Base-by-base conservation (phyloP, 2,113 vertebrate genomes). In the Pseudonaja textilis region DNA sequence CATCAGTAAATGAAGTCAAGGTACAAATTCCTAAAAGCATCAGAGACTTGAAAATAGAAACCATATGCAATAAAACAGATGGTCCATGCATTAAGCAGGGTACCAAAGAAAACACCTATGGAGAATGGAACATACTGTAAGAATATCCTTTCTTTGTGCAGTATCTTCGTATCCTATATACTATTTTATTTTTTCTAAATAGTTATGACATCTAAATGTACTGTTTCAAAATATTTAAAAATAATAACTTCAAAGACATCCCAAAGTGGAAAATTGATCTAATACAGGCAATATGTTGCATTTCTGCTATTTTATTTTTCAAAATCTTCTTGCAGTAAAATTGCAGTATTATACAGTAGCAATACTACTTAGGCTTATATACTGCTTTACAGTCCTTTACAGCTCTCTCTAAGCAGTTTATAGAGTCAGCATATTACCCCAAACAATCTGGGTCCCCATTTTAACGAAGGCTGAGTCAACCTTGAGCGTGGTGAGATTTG, bases 11-110 rank as follows among this genome's bases (percentile, higher is more conserved):
- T 93, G 55, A 96, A 97, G 93, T 97, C 94, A 96, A 96, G 92
- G 95, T 94, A 97, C 94, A 95, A 96, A 97, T 97, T 97, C 96
- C 93, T 97, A 93, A 96, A 97, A 94, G 93, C 95, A 91, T 95
- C 95, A 91, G 95, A 95, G 95, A 93, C 92, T 96, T 95, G 89
- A 96, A 97, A 97, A 98, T 94, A 95, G 94, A 97, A 97, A 95
- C 94, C 97, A 96, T 96, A 93, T 97, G 96, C 56, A 93, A 56
- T 61, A 22, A 94, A 87, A 55, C 69, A 92, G 95, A 92, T 81
- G 29, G 90, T 94, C 94, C 25, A 74, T 96, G 91, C 94, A 45
- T 96, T 94, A 96, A 96, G 95, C 96, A 96, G 95, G 26, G 42
- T 91, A 97, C 95, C 96, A 52, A 93, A 93, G 94, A 92, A 86